Evolutionary conservation across 2,888 invertebrate genomes (phyloP), one percentile per base, ranked within the genome.

Genomic region (Dryobota labecula): DNA sequence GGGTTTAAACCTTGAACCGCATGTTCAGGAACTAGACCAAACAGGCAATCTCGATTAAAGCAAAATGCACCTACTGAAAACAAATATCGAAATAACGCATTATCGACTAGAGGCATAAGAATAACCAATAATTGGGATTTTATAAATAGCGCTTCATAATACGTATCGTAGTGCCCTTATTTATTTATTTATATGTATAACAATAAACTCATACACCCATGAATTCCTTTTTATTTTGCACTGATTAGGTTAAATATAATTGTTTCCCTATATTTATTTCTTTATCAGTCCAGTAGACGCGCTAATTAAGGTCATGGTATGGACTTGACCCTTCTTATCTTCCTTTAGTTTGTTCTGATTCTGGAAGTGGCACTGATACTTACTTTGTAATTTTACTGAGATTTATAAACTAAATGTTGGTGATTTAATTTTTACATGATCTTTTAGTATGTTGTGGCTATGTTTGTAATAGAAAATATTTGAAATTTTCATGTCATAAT

Each of bases 291-390:
- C 30, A 68, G 41, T 67, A 30, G 57, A 45, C 30, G 24, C 33
- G 51, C 13, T 77, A 73, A 73, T 69, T 64, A 73, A 60, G 65
- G 78, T 70, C 80, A 79, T 72, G 57, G 68, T 33, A 57, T 70
- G 75, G 53, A 67, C 83, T 83, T 82, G 81, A 78, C 54, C 83
- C 49, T 54, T 41, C 41, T 77, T 80, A 82, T 82, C 83, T 73
- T 58, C 58, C 49, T 79, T 67, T 15, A 41, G 43, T 58, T 62
- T 63, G 68, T 70, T 70, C n/a, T 66, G 36, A 80, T 72, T 76
- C 49, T 80, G 13, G 41, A 45, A 60, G 20, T 53, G 36, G 15
- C 30, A 58, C 62, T 72, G 45, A 7, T 73, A 27, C 27, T 66
- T 54, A 63, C 57, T n/a, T 78, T 76, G 61, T 78, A 20, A 11